Conservation (phyloP, 2,888 invertebrate species). For the Osedax frankpressi region DNA sequence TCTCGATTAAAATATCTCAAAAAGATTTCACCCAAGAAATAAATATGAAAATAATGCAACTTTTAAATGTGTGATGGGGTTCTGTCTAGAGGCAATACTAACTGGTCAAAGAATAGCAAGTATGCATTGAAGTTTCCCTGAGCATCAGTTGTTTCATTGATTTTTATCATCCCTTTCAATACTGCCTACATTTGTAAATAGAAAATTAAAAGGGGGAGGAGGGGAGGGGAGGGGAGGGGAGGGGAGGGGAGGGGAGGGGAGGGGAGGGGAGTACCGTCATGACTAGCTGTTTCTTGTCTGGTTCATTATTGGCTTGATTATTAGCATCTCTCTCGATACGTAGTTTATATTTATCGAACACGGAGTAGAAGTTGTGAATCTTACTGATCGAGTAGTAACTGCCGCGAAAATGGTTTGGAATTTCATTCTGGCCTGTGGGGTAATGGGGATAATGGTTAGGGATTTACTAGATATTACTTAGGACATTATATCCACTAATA, state of each 20-base stretch:
- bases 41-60: too few relatives aligned
- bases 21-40: too few relatives aligned
- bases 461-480: too few relatives aligned
- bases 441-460: too few relatives aligned
- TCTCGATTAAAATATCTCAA: too few relatives aligned
- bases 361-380: background rate
- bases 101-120: conserved; percentile 21
- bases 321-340: background rate
- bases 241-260: background rate
- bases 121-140: conserved; percentile 21
- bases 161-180: background rate
- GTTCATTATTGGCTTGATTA: background rate
- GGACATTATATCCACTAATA: too few relatives aligned
- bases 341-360: background rate
- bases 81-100: too few relatives aligned
- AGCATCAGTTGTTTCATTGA: conserved; percentile 23
- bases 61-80: too few relatives aligned
- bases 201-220: background rate
- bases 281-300: background rate
- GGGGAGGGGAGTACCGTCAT: background rate
- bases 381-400: background rate
- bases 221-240: background rate
- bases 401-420: background rate
- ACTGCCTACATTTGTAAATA: background rate
- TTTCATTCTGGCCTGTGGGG: background rate